Percentiles rank a stretch among this genome's conserved stretches.
These are phyloP conservation scores for Holocentrus rufus DNA, from an alignment of 2,797 vertebrate genomes.

Conservation along the genomic window DNA sequence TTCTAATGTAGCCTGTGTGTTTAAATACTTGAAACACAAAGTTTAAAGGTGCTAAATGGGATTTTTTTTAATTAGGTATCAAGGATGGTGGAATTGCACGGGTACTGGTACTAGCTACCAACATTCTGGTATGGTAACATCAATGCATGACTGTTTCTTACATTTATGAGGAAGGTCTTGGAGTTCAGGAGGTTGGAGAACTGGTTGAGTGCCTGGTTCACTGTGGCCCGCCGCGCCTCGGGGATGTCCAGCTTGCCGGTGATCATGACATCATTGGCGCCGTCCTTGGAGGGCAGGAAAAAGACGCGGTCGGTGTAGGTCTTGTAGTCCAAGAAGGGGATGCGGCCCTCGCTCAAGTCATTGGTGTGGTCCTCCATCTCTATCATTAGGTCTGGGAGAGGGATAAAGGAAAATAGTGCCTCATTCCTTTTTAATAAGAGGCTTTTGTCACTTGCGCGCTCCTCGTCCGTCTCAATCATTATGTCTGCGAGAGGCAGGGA, in stretches of 20 bases:
- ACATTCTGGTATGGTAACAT: too few relatives aligned
- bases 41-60: too few relatives aligned
- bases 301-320: slow-evolving; percentile 97
- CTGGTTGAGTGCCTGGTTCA: slow-evolving; percentile 93
- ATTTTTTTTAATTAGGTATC: too few relatives aligned
- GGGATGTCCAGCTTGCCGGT: slow-evolving; percentile 95
- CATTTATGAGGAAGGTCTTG: slow-evolving; percentile 98
- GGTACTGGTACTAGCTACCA: too few relatives aligned
- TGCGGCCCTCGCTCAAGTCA: slow-evolving; percentile 92
- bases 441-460: slow-evolving; percentile 57
- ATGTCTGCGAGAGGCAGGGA: slow-evolving; percentile 73
- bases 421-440: slow-evolving; percentile 29
- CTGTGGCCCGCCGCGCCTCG: slow-evolving; percentile 83
- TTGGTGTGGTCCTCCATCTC: slow-evolving; percentile 99
- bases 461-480: slow-evolving; percentile 88
- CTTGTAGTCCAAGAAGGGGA: slow-evolving; percentile 96
- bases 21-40: too few relatives aligned
- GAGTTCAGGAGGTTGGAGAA: slow-evolving; percentile 98
- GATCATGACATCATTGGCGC: slow-evolving; percentile 97
- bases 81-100: too few relatives aligned
- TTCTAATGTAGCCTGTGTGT: too few relatives aligned
- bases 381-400: slow-evolving; percentile 92
- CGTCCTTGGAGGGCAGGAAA: slow-evolving; percentile 96
- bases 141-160: slow-evolving; percentile 60
- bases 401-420: slow-evolving; percentile 7